Conservation (phyloP, 2,888 invertebrate species). For the Sarcophaga carnaria region DNA sequence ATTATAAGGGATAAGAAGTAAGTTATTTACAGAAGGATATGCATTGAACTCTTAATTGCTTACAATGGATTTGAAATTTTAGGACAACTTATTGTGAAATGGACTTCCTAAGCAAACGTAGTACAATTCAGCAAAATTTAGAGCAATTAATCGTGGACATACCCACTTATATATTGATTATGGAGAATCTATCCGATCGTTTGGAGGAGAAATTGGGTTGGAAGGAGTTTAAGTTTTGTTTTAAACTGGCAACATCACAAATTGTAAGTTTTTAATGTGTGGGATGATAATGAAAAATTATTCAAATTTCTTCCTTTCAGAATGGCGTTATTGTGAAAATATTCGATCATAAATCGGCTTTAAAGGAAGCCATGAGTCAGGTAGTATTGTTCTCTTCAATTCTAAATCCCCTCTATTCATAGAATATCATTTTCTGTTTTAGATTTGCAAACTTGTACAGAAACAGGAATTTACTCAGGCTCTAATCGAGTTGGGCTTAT, state of each 20-base stretch:
- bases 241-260: conserved; percentile 86
- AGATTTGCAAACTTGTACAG: conserved; percentile 84
- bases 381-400: conserved; percentile 71
- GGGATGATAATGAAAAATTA: not conserved
- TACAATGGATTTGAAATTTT: conserved; percentile 39
- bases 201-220: conserved; percentile 85
- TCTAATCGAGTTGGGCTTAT: conserved; percentile 83
- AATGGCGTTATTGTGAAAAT: conserved; percentile 83
- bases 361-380: conserved; percentile 83
- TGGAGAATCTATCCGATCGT: conserved; percentile 85
- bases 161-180: conserved; percentile 84
- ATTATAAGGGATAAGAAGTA: conserved; percentile 79
- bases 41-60: not conserved
- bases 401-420: not conserved
- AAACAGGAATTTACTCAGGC: conserved; percentile 85
- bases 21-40: not conserved
- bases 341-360: conserved; percentile 82
- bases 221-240: conserved; percentile 85
- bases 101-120: conserved; percentile 84
- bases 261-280: conserved; percentile 82
- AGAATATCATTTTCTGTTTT: not conserved
- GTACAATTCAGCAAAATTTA: conserved; percentile 85
- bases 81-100: conserved; percentile 85
- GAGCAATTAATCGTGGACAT: conserved; percentile 86
- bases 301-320: conserved; percentile 74